These are phyloP conservation scores for Drosophila persimilis DNA, from an alignment of 1,140 invertebrate genomes.

Conservation along the genomic window DNA sequence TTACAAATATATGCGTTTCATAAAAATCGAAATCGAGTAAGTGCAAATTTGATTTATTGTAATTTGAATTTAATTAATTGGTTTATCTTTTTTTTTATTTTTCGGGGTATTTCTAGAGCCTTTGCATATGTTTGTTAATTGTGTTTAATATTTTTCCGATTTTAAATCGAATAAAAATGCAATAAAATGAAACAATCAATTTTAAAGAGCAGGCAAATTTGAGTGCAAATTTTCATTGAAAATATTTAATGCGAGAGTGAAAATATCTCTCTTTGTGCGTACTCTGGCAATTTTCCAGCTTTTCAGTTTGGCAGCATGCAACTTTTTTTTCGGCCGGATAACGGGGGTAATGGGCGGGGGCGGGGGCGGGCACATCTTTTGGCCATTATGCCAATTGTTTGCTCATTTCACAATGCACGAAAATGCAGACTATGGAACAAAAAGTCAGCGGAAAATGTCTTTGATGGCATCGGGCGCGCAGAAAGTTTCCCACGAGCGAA, in stretches of 20 bases:
- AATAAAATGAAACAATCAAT: slow-evolving; percentile 1
- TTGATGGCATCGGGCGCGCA: slow-evolving; percentile 52
- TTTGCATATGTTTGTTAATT: slow-evolving; percentile 14
- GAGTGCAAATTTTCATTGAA: slow-evolving; percentile 17
- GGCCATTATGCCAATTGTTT: slow-evolving; percentile 67
- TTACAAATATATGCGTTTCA: too few species aligned
- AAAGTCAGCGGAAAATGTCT: slow-evolving; percentile 63
- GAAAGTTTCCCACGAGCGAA: slow-evolving; percentile 41
- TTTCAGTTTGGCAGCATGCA: slow-evolving; percentile 40
- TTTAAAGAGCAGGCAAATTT: slow-evolving; percentile 19
- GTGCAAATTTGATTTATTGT: slow-evolving; percentile 24
- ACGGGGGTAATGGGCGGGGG: not conserved
- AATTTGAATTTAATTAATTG: slow-evolving; percentile 34
- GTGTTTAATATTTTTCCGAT: not conserved
- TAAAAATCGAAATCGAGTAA: not conserved
- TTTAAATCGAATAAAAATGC: not conserved
- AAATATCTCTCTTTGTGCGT: slow-evolving; percentile 29
- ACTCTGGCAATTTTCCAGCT: slow-evolving; percentile 32
- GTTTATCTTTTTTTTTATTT: slow-evolving; percentile 2
- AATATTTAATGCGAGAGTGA: slow-evolving; percentile 1
- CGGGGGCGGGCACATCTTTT: slow-evolving; percentile 5
- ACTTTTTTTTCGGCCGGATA: slow-evolving; percentile 15
- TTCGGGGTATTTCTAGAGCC: not conserved
- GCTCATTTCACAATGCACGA: slow-evolving; percentile 64
- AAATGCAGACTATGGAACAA: slow-evolving; percentile 48